Conservation (phyloP, 2,888 invertebrate genomes). For the Drosophila conformis region DNA sequence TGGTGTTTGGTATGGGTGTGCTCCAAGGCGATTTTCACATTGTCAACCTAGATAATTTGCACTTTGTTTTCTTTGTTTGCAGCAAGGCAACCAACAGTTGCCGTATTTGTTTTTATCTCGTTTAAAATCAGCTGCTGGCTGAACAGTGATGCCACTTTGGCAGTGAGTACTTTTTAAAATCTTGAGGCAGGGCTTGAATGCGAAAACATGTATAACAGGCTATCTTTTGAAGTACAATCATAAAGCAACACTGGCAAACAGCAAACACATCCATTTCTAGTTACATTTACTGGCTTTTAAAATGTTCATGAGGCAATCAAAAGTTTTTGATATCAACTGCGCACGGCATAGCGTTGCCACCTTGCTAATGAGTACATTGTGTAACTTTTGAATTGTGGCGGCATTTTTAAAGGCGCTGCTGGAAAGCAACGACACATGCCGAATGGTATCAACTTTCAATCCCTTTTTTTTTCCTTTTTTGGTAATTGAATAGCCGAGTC, state of each 20-base stretch:
- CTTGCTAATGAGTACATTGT: not conserved
- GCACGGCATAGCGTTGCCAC: constrained; percentile 25
- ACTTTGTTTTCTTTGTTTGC: constrained; percentile 37
- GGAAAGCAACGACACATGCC: constrained; percentile 9
- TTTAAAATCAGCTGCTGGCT: constrained; percentile 25
- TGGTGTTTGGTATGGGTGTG: constrained; percentile 20
- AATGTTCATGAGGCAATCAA: not conserved
- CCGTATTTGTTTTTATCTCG: constrained; percentile 11
- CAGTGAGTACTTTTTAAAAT: constrained; percentile 19
- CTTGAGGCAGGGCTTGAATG: constrained; percentile 1
- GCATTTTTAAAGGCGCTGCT: constrained; percentile 4
- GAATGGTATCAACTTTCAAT: constrained; percentile 43
- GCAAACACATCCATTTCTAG: not conserved
- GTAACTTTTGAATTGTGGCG: constrained; percentile 38
- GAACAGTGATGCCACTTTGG: constrained; percentile 32
- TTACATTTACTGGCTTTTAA: not conserved
- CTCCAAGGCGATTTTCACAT: constrained; percentile 36
- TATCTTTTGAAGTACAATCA: not conserved
- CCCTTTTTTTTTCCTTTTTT: constrained; percentile 23
- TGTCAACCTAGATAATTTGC: constrained; percentile 13
- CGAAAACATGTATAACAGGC: not conserved
- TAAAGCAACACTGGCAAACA: not conserved
- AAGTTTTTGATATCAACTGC: not conserved
- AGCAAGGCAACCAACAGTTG: constrained; percentile 31
- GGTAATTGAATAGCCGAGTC: constrained; percentile 57